These are phyloP conservation scores for Piezodorus guildinii DNA, from an alignment of 1,140 invertebrate species.

Conservation along the genomic window DNA sequence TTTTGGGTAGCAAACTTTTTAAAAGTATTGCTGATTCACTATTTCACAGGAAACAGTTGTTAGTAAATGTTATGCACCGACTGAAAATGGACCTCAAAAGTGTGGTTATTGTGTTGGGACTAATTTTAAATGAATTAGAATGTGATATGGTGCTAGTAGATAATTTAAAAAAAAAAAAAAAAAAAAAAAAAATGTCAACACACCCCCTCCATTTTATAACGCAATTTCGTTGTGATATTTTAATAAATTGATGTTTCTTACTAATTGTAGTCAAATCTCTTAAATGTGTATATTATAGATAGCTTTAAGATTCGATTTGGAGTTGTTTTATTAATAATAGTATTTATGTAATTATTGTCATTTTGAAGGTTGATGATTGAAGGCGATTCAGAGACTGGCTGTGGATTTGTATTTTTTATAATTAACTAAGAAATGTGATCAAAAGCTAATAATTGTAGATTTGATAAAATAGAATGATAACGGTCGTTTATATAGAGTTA, in stretches of 20 bases:
- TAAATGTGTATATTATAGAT: constrained; percentile 23
- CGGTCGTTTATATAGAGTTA: constrained; percentile 7
- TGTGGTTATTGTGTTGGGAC: constrained; percentile 1
- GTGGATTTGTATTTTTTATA: constrained; percentile 26
- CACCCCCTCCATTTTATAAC: constrained; percentile 24
- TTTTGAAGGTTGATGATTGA: constrained; percentile 17
- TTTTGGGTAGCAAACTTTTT: constrained; percentile 15
- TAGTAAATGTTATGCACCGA: constrained; percentile 9
- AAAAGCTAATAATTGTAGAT: constrained; percentile 19
- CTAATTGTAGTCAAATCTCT: constrained; percentile 24
- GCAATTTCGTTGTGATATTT: constrained; percentile 25
- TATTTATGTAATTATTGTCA: constrained; percentile 20
- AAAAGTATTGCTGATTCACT: constrained; percentile 1
- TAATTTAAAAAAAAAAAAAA: constrained; percentile 17
- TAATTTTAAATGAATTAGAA: constrained; percentile 12
- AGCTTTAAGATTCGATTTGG: constrained; percentile 20
- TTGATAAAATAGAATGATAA: constrained; percentile 15
- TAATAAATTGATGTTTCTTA: constrained; percentile 25
- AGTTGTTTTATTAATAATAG: constrained; percentile 21
- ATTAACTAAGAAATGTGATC: constrained; percentile 19
- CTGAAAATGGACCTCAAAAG: constrained; percentile 8
- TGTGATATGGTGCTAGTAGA: constrained; percentile 19
- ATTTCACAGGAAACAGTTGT: constrained; percentile 8
- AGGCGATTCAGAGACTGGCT: constrained; percentile 22
- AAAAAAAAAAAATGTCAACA: constrained; percentile 16